Evolutionary conservation across 2,888 invertebrate species (phyloP).

Genomic region (Pyrgus malvae): DNA sequence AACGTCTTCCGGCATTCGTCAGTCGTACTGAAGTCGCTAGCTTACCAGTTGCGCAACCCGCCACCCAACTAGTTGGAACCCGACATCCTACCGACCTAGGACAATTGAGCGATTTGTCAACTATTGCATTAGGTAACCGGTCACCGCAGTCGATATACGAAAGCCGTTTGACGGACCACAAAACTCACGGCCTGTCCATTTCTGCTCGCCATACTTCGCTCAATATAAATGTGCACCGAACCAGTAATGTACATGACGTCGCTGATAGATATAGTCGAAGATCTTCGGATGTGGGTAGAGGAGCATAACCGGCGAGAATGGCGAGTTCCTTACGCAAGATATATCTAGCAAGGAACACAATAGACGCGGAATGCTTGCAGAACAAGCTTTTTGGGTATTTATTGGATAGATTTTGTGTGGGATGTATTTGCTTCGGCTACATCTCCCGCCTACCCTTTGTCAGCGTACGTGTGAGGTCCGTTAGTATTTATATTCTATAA

Average conservation of each 20-base stretch:
- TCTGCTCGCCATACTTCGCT: conserved; percentile 51
- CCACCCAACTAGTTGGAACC: conserved; percentile 64
- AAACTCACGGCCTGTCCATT: conserved; percentile 47
- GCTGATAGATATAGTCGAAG: conserved; percentile 46
- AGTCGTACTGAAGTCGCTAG: conserved; percentile 53
- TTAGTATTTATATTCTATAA: conserved; percentile 20
- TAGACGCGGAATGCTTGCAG: conserved; percentile 72
- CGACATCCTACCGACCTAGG: conserved; percentile 56
- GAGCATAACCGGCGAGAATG: conserved; percentile 58
- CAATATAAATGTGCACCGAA: conserved; percentile 49
- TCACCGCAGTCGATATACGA: conserved; percentile 51
- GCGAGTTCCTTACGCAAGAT: conserved; percentile 75
- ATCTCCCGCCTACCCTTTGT: conserved; percentile 40
- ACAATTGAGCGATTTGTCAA: conserved; percentile 82
- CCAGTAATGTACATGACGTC: conserved; percentile 64
- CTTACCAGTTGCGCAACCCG: conserved; percentile 59
- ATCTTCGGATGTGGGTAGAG: conserved; percentile 63
- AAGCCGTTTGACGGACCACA: conserved; percentile 27
- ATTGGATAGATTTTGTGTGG: conserved; percentile 79
- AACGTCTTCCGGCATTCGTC: conserved; percentile 74
- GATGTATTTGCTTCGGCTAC: conserved; percentile 63
- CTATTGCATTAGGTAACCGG: conserved; percentile 68
- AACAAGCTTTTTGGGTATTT: conserved; percentile 81
- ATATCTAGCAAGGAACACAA: conserved; percentile 76
- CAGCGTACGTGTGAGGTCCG: conserved; percentile 28